phyloP scores from a whole-genome alignment of 2,797 vertebrate species.

The Eremophila alpestris region DNA sequence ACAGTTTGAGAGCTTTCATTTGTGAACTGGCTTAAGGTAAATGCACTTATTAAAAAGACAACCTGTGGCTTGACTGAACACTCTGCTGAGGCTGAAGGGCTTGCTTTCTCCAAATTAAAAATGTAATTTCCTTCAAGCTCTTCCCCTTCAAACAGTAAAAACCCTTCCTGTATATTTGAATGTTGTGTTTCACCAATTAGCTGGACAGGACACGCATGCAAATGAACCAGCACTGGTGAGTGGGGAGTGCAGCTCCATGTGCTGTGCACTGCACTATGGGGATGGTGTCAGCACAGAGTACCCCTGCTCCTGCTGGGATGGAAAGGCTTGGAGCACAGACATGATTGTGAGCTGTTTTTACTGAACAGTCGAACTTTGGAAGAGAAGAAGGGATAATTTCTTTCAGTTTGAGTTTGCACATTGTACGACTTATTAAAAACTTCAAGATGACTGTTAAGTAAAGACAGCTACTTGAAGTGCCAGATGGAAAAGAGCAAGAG shows the following conservation, averaged over 20 bases:
- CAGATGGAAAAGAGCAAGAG: slow-evolving; percentile 47
- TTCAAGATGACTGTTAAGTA: slow-evolving; percentile 43
- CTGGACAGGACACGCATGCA: neutral
- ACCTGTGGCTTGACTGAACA: neutral
- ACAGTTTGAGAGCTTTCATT: neutral
- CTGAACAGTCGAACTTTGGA: slow-evolving; percentile 8
- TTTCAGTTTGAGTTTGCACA: slow-evolving; percentile 17
- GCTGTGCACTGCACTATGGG: neutral
- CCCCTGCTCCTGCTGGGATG: neutral
- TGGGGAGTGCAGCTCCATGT: neutral
- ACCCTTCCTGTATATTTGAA: neutral
- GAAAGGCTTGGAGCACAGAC: neutral
- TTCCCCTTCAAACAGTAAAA: neutral
- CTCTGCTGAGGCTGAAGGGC: neutral
- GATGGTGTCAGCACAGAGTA: neutral
- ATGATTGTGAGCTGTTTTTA: neutral
- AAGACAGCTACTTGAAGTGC: slow-evolving; percentile 56
- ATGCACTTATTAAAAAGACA: neutral
- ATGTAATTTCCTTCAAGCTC: neutral
- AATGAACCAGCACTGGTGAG: neutral
- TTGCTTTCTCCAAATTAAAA: neutral
- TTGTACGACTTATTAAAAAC: slow-evolving; percentile 38
- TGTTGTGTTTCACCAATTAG: neutral
- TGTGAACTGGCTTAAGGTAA: neutral
- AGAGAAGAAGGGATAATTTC: slow-evolving; percentile 1